Base-by-base conservation (phyloP, 2,888 invertebrate genomes). In the Zeuzera pyrina region DNA sequence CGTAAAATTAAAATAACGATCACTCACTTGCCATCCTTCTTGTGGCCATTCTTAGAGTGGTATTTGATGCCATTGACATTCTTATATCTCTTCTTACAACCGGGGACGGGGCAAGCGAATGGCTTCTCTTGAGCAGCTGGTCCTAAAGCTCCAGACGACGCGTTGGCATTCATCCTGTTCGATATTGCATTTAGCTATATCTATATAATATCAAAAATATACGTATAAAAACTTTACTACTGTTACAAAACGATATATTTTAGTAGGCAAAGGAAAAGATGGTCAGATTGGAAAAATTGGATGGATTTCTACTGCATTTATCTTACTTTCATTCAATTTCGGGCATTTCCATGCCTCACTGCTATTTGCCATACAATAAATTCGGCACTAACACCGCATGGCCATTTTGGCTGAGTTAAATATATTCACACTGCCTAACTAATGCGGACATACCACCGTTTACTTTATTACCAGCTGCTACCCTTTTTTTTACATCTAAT, bases 31-130 rank as follows among this genome's bases (percentile, higher is more conserved):
- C 90, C 89, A 54, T 92, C 92, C 66, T 91, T 92, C 72, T 92
- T 91, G 69, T 94, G 94, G 5, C 93, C 92, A 66, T 93, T 92
- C 70, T 92, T 92, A 25, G 91, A 91, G 73, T 94, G 94, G 69
- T 94, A 94, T 62, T 93, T 94, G 57, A 94, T 93, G 34, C 94
- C 94, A 69, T 94, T 94, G 35, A 93, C 89, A 65, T 94, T 94
- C 70, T 94, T 94, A 74, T 94, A 94, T 24, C 92, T 86, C 62
- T 94, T 94, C 70, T 91, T 91, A 74, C 94, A 94, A 28, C 93
- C 93, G 30, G 92, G 92, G 37, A 94, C 91, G 1, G 93, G 92
- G 64, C 94, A 94, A 4, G 90, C 91, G 72, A 91, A 93, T 1
- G 93, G 93, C 65, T 92, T 93, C 61, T 92, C 91, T 43, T 86